Conservation (phyloP, 2,797 vertebrate species). For the Myotis pilosus region DNA sequence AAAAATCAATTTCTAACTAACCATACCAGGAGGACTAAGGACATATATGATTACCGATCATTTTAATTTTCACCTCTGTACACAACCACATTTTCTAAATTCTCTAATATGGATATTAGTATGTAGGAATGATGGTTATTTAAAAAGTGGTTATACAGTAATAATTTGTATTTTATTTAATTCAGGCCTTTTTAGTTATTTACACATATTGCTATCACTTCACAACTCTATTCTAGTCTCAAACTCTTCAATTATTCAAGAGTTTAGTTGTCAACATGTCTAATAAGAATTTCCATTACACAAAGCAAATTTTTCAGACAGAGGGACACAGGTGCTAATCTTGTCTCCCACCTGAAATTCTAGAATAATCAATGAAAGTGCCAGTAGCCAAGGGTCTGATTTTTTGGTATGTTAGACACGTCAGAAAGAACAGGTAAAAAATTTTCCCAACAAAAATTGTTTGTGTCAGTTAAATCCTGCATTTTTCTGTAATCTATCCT, state of each 20-base stretch:
- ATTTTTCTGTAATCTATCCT: neutral
- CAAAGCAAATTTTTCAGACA: neutral
- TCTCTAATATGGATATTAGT: neutral
- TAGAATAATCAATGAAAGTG: neutral
- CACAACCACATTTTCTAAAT: constrained; percentile 3
- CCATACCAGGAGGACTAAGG: neutral
- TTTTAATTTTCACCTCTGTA: constrained; percentile 29
- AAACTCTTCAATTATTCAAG: neutral
- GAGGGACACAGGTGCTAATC: neutral
- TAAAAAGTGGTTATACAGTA: neutral
- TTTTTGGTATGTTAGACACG: neutral
- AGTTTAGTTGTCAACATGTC: neutral
- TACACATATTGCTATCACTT: neutral
- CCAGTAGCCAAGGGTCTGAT: neutral
- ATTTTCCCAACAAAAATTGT: neutral
- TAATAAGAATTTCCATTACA: constrained; percentile 10
- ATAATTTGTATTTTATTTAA: neutral
- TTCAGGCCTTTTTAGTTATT: neutral
- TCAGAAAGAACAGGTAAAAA: neutral
- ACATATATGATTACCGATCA: neutral
- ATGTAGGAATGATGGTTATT: neutral
- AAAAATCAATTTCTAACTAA: constrained; percentile 23
- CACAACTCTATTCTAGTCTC: neutral
- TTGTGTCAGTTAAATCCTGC: neutral
- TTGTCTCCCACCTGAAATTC: neutral